A percentile compares a stretch with the other conserved stretches of the same genome.
Evolutionary conservation across 2,797 vertebrate species (phyloP).

Genomic region (Adrianichthys oophorus): DNA sequence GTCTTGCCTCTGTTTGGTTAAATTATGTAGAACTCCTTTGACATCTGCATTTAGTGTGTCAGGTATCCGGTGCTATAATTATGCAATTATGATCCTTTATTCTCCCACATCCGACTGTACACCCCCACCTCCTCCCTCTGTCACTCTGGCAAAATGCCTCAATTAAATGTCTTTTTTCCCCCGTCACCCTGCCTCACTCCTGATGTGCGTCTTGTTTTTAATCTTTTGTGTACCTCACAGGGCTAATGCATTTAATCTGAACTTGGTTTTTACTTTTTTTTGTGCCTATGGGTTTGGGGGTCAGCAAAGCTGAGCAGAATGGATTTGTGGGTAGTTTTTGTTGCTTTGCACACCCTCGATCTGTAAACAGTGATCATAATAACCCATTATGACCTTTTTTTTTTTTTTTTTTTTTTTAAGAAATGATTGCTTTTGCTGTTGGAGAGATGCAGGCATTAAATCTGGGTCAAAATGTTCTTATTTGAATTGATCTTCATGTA

Average conservation of each 20-base stretch:
- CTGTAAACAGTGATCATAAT: conserved; percentile 23
- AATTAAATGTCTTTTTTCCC: conserved; percentile 52
- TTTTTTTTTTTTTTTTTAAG: background rate
- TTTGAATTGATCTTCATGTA: too few relatives aligned
- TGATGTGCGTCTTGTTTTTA: conserved; percentile 38
- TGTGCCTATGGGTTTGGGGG: conserved; percentile 1
- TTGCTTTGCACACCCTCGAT: conserved; percentile 5
- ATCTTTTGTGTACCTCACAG: conserved; percentile 19
- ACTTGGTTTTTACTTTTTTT: conserved; percentile 18
- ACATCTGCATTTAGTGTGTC: conserved; percentile 80
- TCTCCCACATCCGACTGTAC: conserved; percentile 66
- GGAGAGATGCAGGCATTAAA: too few relatives aligned
- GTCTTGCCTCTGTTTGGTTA: conserved; percentile 81
- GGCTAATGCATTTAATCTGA: conserved; percentile 24
- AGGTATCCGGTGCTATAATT: conserved; percentile 83
- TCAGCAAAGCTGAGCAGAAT: conserved; percentile 15
- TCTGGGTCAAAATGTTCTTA: too few relatives aligned
- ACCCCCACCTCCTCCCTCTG: conserved; percentile 34
- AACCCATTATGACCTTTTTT: conserved; percentile 35
- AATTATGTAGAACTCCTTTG: conserved; percentile 83
- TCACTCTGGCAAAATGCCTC: conserved; percentile 62
- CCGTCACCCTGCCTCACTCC: conserved; percentile 16
- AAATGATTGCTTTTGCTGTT: too few relatives aligned
- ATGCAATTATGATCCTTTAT: conserved; percentile 84
- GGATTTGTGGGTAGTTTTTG: conserved; percentile 28